Evolutionary conservation across 2,888 invertebrate species (phyloP).

Genomic region (Operophtera brumata): DNA sequence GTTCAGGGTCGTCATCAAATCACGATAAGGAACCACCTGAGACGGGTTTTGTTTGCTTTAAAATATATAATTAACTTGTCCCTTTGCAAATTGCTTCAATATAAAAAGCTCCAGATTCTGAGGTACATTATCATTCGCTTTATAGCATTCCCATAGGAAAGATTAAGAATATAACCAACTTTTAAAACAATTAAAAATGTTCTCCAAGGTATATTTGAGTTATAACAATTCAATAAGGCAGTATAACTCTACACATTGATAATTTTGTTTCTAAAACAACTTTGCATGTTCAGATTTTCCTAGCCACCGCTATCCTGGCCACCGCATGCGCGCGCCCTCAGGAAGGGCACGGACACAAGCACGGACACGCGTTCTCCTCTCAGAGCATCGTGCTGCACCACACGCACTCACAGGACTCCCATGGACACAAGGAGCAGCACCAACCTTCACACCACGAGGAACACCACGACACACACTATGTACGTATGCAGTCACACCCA

Average conservation of each 20-base stretch:
- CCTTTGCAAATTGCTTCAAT: not conserved
- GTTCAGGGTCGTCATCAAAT: not conserved
- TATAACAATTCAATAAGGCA: too few relatives aligned
- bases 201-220: too few relatives aligned
- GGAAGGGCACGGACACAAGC: slow-evolving; percentile 30
- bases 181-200: too few relatives aligned
- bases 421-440: slow-evolving; percentile 33
- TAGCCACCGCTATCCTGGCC: slow-evolving; percentile 32
- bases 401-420: slow-evolving; percentile 17
- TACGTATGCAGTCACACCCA: slow-evolving; percentile 10
- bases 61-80: not conserved
- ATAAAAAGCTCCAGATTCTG: too few relatives aligned
- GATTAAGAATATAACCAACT: too few relatives aligned
- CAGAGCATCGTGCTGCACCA: slow-evolving; percentile 49
- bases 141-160: too few relatives aligned
- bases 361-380: slow-evolving; percentile 44
- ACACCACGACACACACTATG: slow-evolving; percentile 18
- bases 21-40: not conserved
- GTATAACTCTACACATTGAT: too few relatives aligned
- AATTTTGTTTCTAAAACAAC: too few relatives aligned
- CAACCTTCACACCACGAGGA: not conserved
- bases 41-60: not conserved
- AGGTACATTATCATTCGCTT: too few relatives aligned
- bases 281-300: slow-evolving; percentile 31
- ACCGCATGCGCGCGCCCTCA: slow-evolving; percentile 42